Base-by-base conservation (phyloP, 2,113 vertebrate species). In the Dromiciops gliroides region DNA sequence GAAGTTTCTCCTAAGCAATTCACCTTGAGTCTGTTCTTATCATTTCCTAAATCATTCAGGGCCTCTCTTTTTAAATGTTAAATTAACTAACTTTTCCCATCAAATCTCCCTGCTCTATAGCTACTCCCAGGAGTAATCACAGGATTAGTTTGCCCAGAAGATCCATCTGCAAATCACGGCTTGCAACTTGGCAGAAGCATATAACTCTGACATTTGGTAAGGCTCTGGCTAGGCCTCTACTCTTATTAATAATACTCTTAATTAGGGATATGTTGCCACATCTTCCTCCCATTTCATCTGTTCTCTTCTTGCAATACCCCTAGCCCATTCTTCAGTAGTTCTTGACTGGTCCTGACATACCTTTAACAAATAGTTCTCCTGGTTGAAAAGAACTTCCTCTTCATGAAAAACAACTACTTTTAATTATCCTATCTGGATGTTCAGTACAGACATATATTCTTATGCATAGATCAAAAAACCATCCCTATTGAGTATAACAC, bases 221-320 rank as follows among this genome's bases (percentile, higher is more conserved):
- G 88, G 19, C 92, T 89, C 89, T 53, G 51, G 52, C 44, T 92
- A 90, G 50, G 11, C 23, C 53, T 75, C 89, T 95, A 94, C 44
- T 94, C 94, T 91, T 50, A 49, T 83, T 83, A 90, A 31, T 25
- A 22, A 24, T 83, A 47, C 48, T 92, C 88, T 93, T 97, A 97
- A 97, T 1, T n/a, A 98, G 94, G 67, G 92, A 97, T 96, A 96
- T 94, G 95, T 97, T 97, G 97, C 89, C 51, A 93, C 47, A 95
- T 96, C 90, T 26, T 26, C 92, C 48, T 91, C 89, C 67, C 56
- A 75, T 95, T 91, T 92, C n/a, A 67, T 97, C 94, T 95, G 94
- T n/a, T 75, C 12, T 94, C 94, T 95, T 96, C 89, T 51, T 95
- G 89, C 51, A 94, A 51, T 56, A 91, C 67, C 60, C 91, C 0